Base-by-base conservation (phyloP, 2,888 invertebrate species). In the Polydrusus pterygomalis region DNA sequence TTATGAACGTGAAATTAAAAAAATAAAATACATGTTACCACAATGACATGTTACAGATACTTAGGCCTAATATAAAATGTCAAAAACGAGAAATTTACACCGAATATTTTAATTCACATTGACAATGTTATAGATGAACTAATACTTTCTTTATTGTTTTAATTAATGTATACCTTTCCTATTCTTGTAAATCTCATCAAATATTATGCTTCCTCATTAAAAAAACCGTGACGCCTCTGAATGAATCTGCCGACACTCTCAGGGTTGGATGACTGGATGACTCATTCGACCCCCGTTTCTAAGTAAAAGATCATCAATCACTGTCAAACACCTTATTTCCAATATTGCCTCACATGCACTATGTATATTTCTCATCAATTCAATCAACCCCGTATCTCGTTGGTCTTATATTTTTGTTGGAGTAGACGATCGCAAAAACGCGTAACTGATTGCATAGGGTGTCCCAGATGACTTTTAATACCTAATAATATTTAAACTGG, bases 311-410 rank as follows among this genome's bases (percentile, higher is more conserved):
- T 72, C 86, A 87, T 87, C 85, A 86, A 87, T 87, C 87, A 87
- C 81, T 87, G 87, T 87, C 87, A 87, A 84, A 86, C 85, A 86
- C 87, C 87, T 87, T 86, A 86, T 86, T 86, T 86, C 86, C 86
- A 86, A 87, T 87, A 86, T 86, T 83, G 83, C 82, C 81, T 81
- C 58, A 87, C 86, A 85, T 87, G 85, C 86, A 85, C 85, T 87
- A 86, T 87, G 85, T 86, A 86, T 86, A 86, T 73, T 85, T 86
- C 86, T 81, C 85, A 83, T 85, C 83, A 82, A 80, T 83, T 83
- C 82, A 82, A 83, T 83, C 80, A 80, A 76, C 79, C 72, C 71
- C 75, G 70, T 54, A 77, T 51, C 20, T 13, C 18, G 51, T 20
- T 51, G 25, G 20, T 20, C 51, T 51, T 17, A 47, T 47, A 51